Evolutionary conservation across 2,113 vertebrate species (phyloP), one percentile per base, ranked within the genome.

Genomic region (Megatriorchis doriae): DNA sequence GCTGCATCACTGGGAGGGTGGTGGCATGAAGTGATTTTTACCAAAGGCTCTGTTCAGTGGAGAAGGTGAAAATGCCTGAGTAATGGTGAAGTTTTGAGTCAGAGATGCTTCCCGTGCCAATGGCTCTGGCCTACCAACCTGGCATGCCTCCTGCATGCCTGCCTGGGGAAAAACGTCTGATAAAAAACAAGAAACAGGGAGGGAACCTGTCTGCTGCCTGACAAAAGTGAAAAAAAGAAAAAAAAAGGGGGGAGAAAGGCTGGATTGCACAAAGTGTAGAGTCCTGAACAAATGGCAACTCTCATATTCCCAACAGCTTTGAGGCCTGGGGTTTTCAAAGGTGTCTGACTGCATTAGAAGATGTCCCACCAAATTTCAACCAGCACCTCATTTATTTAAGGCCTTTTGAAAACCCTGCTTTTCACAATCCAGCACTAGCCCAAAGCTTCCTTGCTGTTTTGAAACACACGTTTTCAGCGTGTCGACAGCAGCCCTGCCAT

Each of bases 401-500:
- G 70, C 58, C 79, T 80, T 95, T 77, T 93, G 81, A 95, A 94
- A 94, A 95, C 61, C 11, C 38, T 81, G 88, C 42, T 84, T 94
- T 95, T 93, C 94, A 85, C 78, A 96, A 91, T 62, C 81, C 21
- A 0, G 78, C 81, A 88, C 42, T 74, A 91, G 50, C 86, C 70
- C 89, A 91, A 85, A 85, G 55, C n/a, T 73, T 96, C 90, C 29
- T 77, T 50, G 74, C 53, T 94, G 66, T 96, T 95, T 93, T 80
- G 81, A 94, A 97, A 94, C 81, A 94, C 5, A 22, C 0, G 0
- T 59, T 90, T 70, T 74, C 90, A 88, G 56, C 6, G 16, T 75
- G 84, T 93, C 2, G 62, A 93, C 93, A 97, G 93, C 78, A 90
- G 68, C 29, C 68, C 25, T 75, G 50, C 32, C 66, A 73, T 74